These are phyloP conservation scores for Ophioninae sp. DNA, from an alignment of 2,888 invertebrate species.

Conservation along the genomic window DNA sequence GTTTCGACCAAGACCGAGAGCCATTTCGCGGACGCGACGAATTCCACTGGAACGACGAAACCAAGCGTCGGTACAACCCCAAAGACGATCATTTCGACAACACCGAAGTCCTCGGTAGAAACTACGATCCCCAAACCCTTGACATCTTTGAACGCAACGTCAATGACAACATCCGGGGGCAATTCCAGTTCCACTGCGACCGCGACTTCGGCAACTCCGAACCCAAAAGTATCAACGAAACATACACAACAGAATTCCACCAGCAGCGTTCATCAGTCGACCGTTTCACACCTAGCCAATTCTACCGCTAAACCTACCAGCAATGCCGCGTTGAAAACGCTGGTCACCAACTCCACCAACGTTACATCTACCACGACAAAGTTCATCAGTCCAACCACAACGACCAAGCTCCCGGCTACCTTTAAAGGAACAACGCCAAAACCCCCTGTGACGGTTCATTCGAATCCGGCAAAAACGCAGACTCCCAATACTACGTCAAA, in stretches of 20 bases:
- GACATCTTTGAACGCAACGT: not conserved
- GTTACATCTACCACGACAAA: not conserved
- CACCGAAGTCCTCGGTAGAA: not conserved
- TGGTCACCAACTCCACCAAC: not conserved
- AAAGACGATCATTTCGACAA: not conserved
- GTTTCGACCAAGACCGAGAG: slow-evolving; percentile 12
- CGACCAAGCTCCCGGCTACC: not conserved
- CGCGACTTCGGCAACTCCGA: slow-evolving; percentile 4
- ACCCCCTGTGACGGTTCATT: not conserved
- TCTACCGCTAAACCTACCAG: not conserved
- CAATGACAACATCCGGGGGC: not conserved
- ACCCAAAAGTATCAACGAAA: slow-evolving; percentile 8
- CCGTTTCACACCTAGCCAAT: not conserved
- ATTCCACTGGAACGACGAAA: slow-evolving; percentile 7
- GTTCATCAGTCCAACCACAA: not conserved
- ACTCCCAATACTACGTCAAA: not conserved
- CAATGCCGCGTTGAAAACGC: not conserved
- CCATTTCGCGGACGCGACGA: not conserved
- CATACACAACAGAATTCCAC: not conserved
- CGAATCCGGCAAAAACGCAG: not conserved
- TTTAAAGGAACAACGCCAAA: slow-evolving; percentile 2
- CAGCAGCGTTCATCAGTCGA: not conserved
- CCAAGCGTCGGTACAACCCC: not conserved
- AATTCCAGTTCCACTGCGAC: not conserved
- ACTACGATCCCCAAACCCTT: slow-evolving; percentile 30